phyloP scores from a whole-genome alignment of 2,888 invertebrate genomes.

The Scaptomyza parva region DNA sequence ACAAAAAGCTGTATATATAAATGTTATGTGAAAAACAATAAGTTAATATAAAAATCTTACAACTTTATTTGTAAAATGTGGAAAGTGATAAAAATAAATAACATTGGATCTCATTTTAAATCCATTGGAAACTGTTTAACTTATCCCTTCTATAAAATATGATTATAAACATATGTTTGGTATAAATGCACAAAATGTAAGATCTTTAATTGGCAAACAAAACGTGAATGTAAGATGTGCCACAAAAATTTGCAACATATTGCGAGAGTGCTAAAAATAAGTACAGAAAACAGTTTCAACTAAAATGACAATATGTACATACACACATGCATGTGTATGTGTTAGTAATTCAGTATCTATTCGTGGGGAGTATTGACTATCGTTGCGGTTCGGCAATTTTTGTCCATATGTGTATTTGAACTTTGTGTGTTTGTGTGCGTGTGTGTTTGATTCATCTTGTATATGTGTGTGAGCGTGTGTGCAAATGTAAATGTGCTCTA shows the following conservation, averaged over 20 bases:
- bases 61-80: too few relatives aligned
- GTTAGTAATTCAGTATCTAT: conserved; percentile 31
- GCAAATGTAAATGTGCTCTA: conserved; percentile 27
- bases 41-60: too few relatives aligned
- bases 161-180: too few relatives aligned
- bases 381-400: conserved; percentile 62
- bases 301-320: conserved; percentile 33
- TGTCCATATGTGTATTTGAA: conserved; percentile 4
- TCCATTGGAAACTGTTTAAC: too few relatives aligned
- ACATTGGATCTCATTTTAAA: too few relatives aligned
- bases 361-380: conserved; percentile 51
- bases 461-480: background rate
- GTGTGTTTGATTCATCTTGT: background rate
- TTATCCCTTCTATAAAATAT: too few relatives aligned
- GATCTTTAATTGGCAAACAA: conserved; percentile 12
- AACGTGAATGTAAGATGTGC: conserved; percentile 28
- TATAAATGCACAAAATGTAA: background rate
- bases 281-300: conserved; percentile 44
- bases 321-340: conserved; percentile 3
- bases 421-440: background rate
- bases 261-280: conserved; percentile 50
- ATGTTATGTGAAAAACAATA: too few relatives aligned
- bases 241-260: conserved; percentile 39
- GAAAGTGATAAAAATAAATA: too few relatives aligned
- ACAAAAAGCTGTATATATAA: too few relatives aligned